phyloP scores from a whole-genome alignment of 2,797 vertebrate species.

The Eurystomus glaucurus region DNA sequence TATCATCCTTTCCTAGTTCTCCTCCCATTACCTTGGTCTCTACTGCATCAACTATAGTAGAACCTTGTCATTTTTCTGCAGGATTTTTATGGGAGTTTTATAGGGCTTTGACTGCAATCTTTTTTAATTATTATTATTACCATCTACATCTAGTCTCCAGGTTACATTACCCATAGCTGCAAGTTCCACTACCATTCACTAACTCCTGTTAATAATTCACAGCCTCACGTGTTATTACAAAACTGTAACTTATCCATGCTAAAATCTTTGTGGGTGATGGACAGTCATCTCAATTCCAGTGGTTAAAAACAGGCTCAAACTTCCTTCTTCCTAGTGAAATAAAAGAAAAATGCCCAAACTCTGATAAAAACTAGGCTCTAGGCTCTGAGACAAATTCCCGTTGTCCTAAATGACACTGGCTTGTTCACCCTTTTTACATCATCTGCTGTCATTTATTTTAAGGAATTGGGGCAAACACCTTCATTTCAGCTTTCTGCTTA shows the following conservation, averaged over 20 bases:
- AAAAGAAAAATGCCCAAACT: not conserved
- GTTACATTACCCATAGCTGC: not conserved
- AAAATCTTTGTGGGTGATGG: not conserved
- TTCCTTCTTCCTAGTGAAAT: not conserved
- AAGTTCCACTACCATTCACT: not conserved
- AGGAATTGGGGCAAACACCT: rapidly evolving
- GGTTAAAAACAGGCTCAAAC: not conserved
- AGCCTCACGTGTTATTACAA: not conserved
- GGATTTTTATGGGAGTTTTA: not conserved
- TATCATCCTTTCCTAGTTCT: not conserved
- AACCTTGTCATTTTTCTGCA: not conserved
- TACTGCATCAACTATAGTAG: not conserved
- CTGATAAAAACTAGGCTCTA: not conserved
- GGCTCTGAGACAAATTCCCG: not conserved
- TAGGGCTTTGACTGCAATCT: not conserved
- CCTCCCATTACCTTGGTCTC: not conserved
- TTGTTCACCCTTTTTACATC: not conserved
- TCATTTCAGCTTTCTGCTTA: not conserved
- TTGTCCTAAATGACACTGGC: rapidly evolving
- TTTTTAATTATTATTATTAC: not conserved
- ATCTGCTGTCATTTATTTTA: not conserved
- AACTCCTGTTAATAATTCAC: not conserved
- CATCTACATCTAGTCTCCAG: not conserved
- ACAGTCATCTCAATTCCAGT: not conserved
- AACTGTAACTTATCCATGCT: not conserved